Conservation (phyloP, 1,140 invertebrate genomes). For the Frieseomelitta varia region DNA sequence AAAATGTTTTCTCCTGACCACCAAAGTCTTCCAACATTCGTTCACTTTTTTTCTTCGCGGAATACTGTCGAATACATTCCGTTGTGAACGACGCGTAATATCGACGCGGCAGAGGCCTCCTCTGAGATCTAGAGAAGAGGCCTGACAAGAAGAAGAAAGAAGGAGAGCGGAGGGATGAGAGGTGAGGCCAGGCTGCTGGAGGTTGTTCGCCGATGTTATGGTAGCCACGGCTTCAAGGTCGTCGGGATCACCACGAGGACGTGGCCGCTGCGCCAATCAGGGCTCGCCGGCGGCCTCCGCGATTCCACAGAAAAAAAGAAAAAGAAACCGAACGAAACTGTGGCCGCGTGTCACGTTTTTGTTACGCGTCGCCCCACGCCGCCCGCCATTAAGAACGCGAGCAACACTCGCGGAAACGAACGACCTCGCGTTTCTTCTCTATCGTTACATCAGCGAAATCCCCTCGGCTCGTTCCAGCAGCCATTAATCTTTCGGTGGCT, state of each 20-base stretch:
- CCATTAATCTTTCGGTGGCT: slow-evolving; percentile 29
- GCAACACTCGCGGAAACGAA: slow-evolving; percentile 4
- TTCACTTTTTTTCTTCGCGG: not conserved
- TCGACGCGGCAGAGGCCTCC: slow-evolving; percentile 21
- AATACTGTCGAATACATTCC: not conserved
- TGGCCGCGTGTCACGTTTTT: slow-evolving; percentile 47
- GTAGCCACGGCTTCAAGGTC: slow-evolving; percentile 72
- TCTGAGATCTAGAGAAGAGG: slow-evolving; percentile 35
- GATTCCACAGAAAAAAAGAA: slow-evolving; percentile 50
- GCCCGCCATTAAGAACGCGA: slow-evolving; percentile 27
- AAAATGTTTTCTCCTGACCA: no score
- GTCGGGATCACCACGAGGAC: slow-evolving; percentile 73
- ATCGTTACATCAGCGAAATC: slow-evolving; percentile 46
- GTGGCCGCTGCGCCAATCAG: slow-evolving; percentile 64
- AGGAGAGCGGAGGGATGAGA: slow-evolving; percentile 40
- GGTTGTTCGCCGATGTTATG: slow-evolving; percentile 71
- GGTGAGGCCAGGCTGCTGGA: slow-evolving; percentile 55
- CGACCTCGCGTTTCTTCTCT: slow-evolving; percentile 24
- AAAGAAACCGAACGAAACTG: slow-evolving; percentile 30
- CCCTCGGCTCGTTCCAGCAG: not conserved
- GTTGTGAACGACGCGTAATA: slow-evolving; percentile 54
- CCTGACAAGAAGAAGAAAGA: slow-evolving; percentile 22
- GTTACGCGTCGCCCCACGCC: not conserved
- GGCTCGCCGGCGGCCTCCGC: slow-evolving; percentile 5
- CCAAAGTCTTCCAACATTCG: not conserved